Evolutionary conservation across 2,113 vertebrate species (phyloP), one percentile per base, ranked within the genome.

Genomic region (Festucalex cinctus): DNA sequence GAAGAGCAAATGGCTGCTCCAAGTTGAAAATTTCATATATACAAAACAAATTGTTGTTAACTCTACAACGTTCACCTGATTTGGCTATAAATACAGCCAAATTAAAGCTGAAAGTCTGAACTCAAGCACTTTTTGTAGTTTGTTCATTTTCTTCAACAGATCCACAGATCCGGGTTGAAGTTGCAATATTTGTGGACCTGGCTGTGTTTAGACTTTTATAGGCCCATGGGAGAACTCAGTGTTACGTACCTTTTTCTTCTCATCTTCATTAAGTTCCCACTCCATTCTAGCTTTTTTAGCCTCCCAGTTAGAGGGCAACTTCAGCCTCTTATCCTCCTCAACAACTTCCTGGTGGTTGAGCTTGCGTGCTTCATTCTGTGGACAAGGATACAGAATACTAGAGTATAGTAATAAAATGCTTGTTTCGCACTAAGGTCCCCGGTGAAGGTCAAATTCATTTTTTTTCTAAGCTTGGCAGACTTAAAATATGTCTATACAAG

Each of bases 291-390:
- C 93, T 73, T 96, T 99, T 74, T 94, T 96, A 1, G 97, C 94
- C 78, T 98, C 97, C 96, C 96, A 98, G 80, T 98, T 99, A 0
- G 94, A 26, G 0, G 96, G 97, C 5, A 98, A 75, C 19, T 99
- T 98, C 14, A 94, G 86, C 16, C 94, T 91, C 71, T 96, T 97
- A 73, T 98, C 95, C 86, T 99, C 97, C 77, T 98, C 95, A 71
- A 95, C 91, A 65, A 98, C 96, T 72, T 98, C 96, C 19, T 95
- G 94, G 66, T 95, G 94, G 76, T 99, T 99, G 54, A 96, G 91
- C 22, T 96, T 98, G 43, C 94, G 94, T 4, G 97, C 96, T 89
- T 98, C 96, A 43, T 97, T 94, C 97, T 99, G 76, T 20, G 68
- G 62, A 28, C 9, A 4, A 74, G 68, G 64, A 76, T 1, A 24